Conservation (phyloP, 2,888 invertebrate species). For the Stratiomys singularior region DNA sequence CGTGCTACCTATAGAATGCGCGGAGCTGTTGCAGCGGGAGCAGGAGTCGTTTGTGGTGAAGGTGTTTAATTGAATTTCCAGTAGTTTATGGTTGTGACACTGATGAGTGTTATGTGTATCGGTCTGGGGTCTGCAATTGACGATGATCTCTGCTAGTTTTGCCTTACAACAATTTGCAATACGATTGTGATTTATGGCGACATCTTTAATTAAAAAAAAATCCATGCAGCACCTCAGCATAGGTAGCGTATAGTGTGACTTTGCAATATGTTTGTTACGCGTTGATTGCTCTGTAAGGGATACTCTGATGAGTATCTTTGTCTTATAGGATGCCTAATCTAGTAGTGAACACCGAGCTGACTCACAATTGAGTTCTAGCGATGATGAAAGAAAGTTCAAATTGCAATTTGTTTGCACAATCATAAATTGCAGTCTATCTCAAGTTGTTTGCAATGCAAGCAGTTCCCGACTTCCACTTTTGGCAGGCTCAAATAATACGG, state of each 20-base stretch:
- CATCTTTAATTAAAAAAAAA: conserved; percentile 19
- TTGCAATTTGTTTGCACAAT: conserved; percentile 40
- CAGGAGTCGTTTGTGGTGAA: conserved; percentile 24
- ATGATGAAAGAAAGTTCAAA: conserved; percentile 40
- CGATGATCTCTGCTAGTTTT: conserved; percentile 19
- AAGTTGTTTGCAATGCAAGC: neutral
- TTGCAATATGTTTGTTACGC: neutral
- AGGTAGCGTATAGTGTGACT: neutral
- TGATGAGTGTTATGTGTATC: neutral
- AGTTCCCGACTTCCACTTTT: neutral
- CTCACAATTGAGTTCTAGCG: neutral
- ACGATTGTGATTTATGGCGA: conserved; percentile 15
- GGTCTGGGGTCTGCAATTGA: neutral
- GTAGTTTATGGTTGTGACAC: conserved; percentile 28
- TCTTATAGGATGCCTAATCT: conserved; percentile 27
- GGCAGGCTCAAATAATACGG: neutral
- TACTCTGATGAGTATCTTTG: neutral
- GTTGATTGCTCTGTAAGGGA: conserved; percentile 6
- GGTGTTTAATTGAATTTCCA: conserved; percentile 35
- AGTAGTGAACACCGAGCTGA: neutral
- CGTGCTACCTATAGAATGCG: neutral
- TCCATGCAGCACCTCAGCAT: neutral
- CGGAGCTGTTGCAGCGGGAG: neutral
- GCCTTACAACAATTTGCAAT: neutral
- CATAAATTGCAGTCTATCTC: conserved; percentile 36